phyloP scores from a whole-genome alignment of 2,888 invertebrate species.

The Neoaliturus tenellus region DNA sequence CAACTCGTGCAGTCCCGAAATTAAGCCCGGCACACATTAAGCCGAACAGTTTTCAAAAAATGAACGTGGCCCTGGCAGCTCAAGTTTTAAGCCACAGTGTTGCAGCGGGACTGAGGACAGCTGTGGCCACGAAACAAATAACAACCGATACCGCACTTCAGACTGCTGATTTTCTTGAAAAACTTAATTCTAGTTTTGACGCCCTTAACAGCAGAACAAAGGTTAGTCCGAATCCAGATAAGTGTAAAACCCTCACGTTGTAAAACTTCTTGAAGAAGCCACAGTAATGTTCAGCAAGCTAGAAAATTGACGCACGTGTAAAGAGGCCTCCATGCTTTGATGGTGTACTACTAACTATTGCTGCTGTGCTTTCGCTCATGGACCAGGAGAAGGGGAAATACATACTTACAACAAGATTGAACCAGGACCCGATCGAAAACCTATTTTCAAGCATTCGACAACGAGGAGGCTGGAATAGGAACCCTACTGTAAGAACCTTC shows the following conservation, averaged over 20 bases:
- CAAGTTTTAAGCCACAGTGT: slow-evolving; percentile 67
- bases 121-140: slow-evolving; percentile 60
- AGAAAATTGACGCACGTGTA: slow-evolving; percentile 50
- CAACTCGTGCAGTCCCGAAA: slow-evolving; percentile 63
- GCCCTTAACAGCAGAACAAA: slow-evolving; percentile 62
- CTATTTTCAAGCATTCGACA: slow-evolving; percentile 63
- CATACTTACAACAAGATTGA: slow-evolving; percentile 38
- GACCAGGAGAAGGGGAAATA: neutral
- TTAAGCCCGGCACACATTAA: slow-evolving; percentile 63
- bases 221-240: slow-evolving; percentile 60
- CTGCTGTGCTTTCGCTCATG: slow-evolving; percentile 63
- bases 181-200: slow-evolving; percentile 64
- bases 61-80: slow-evolving; percentile 64
- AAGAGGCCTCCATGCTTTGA: slow-evolving; percentile 65
- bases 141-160: slow-evolving; percentile 49
- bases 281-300: slow-evolving; percentile 49
- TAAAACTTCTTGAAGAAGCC: slow-evolving; percentile 57
- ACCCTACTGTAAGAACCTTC: slow-evolving; percentile 61
- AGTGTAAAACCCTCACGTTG: slow-evolving; percentile 45
- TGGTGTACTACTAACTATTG: slow-evolving; percentile 64
- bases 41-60: slow-evolving; percentile 64
- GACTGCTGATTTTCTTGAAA: slow-evolving; percentile 64
- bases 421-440: slow-evolving; percentile 66
- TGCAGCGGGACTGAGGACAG: slow-evolving; percentile 63
- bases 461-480: slow-evolving; percentile 64